Percentiles rank a stretch among this genome's conserved stretches.
Evolutionary conservation across 2,888 invertebrate genomes (phyloP).

Genomic region (Drosophila ustulata): DNA sequence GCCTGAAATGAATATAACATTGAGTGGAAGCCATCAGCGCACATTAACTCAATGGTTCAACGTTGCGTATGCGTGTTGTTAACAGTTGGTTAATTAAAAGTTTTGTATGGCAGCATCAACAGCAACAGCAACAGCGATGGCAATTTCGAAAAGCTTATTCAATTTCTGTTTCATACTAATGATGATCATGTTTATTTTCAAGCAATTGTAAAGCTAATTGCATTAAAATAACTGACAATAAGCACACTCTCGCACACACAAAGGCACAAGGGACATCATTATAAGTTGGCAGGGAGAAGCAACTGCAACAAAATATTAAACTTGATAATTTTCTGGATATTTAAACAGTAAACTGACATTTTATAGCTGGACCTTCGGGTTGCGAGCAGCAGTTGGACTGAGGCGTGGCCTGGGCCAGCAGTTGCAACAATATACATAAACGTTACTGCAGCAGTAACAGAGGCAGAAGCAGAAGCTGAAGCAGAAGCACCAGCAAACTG

Average conservation of each 20-base stretch:
- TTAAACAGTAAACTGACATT: conserved; percentile 71
- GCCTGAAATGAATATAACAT: conserved; percentile 5
- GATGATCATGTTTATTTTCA: conserved; percentile 18
- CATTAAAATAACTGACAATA: conserved; percentile 53
- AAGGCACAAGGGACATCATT: conserved; percentile 59
- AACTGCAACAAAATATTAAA: conserved; percentile 60
- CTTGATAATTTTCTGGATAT: conserved; percentile 76
- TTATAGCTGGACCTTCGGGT: conserved; percentile 58
- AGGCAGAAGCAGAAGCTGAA: neutral
- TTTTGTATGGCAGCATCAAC: conserved; percentile 39
- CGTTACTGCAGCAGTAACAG: conserved; percentile 57
- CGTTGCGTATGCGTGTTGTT: conserved; percentile 56
- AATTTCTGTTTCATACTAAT: conserved; percentile 18
- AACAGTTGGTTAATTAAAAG: conserved; percentile 68
- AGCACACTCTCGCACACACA: conserved; percentile 6
- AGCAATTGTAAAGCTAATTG: conserved; percentile 61
- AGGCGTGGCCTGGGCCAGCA: conserved; percentile 19
- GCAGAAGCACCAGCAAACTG: conserved; percentile 36
- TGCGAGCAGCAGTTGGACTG: conserved; percentile 3
- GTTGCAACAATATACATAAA: conserved; percentile 69
- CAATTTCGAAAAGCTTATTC: conserved; percentile 24
- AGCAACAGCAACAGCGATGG: neutral
- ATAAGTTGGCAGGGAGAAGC: conserved; percentile 48
- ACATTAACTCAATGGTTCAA: conserved; percentile 21
- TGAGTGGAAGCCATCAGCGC: conserved; percentile 3